phyloP scores from a whole-genome alignment of 2,113 vertebrate genomes.

The Arenaria interpres region DNA sequence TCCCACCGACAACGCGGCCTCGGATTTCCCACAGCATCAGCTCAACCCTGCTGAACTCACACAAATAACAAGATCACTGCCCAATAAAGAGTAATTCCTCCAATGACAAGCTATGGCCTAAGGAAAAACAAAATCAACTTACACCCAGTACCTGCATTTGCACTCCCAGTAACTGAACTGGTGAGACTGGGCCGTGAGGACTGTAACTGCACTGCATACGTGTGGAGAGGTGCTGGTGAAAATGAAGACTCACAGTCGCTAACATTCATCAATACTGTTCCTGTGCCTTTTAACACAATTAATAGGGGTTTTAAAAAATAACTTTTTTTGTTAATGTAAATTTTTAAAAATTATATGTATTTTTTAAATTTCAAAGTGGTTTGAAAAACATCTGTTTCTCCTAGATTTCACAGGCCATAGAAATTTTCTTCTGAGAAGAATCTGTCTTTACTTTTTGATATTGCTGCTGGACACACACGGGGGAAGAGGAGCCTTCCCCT shows the following conservation, averaged over 20 bases:
- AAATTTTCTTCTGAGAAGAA: slow-evolving; percentile 99
- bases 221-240: not conserved
- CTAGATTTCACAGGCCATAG: slow-evolving; percentile 98
- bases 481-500: slow-evolving; percentile 72
- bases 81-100: not conserved
- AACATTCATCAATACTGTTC: not conserved
- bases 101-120: not conserved
- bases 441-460: slow-evolving; percentile 85
- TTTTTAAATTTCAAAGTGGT: not conserved
- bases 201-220: accelerated
- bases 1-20: not conserved
- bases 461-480: slow-evolving; percentile 77
- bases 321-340: not conserved
- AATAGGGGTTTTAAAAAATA: not conserved
- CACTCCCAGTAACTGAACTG: not conserved
- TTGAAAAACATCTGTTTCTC: not conserved
- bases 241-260: not conserved
- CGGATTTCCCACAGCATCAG: not conserved
- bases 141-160: not conserved
- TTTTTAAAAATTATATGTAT: not conserved
- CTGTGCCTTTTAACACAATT: not conserved
- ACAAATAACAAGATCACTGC: not conserved
- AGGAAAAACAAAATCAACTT: not conserved
- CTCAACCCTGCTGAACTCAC: not conserved
- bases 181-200: not conserved